phyloP scores from a whole-genome alignment of 2,797 vertebrate species.

The Neosilurus mollespiculum region DNA sequence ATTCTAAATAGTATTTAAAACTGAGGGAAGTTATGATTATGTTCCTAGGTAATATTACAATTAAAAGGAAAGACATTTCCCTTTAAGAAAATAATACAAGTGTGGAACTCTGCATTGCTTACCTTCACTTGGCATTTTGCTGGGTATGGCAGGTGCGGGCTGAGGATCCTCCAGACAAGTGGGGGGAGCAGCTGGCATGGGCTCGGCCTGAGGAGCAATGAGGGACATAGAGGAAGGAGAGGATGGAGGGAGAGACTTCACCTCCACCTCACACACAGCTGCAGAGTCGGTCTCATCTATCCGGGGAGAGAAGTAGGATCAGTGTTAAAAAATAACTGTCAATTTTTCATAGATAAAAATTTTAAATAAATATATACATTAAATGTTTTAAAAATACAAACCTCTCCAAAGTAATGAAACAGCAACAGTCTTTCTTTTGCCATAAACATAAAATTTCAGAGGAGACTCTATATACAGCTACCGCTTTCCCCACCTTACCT shows the following conservation, averaged over 20 bases:
- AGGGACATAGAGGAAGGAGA: slow-evolving; percentile 52
- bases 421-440: background rate
- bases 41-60: too few relatives aligned
- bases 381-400: background rate
- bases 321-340: background rate
- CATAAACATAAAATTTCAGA: background rate
- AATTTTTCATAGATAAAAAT: background rate
- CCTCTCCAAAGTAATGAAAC: background rate
- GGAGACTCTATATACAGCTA: background rate
- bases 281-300: slow-evolving; percentile 67
- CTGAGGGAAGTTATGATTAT: too few relatives aligned
- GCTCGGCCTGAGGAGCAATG: slow-evolving; percentile 57
- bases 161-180: slow-evolving; percentile 59
- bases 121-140: slow-evolving; percentile 70
- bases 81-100: background rate
- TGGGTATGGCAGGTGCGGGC: slow-evolving; percentile 63
- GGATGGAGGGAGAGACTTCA: slow-evolving; percentile 63
- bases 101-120: background rate
- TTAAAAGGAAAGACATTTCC: background rate
- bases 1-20: background rate
- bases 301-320: background rate
- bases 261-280: slow-evolving; percentile 62
- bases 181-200: slow-evolving; percentile 63
- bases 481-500: slow-evolving; percentile 53
- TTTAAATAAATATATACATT: background rate